Evolutionary conservation across 2,113 vertebrate genomes (phyloP).

Genomic region (Spheniscus mendiculus): DNA sequence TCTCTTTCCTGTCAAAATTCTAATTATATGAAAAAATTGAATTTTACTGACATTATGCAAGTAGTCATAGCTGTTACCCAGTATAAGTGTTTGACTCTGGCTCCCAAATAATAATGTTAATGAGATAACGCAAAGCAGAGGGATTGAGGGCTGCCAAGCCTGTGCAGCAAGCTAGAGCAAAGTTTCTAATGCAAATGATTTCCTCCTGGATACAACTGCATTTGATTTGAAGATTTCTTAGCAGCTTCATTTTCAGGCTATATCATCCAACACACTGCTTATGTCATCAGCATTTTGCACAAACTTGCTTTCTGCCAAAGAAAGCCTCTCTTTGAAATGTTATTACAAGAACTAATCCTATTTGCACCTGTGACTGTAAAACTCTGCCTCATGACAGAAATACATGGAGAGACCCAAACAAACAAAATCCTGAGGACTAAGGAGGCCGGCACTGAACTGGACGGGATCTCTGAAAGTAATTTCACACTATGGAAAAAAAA

Average conservation of each 20-base stretch:
- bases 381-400: neutral
- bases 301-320: neutral
- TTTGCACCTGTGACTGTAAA: neutral
- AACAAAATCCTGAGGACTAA: neutral
- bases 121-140: conserved; percentile 22
- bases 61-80: conserved; percentile 31
- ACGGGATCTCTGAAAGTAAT: neutral
- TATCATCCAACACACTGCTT: neutral
- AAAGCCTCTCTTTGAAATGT: neutral
- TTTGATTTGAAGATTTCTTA: conserved; percentile 18
- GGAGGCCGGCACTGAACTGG: neutral
- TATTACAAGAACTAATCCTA: neutral
- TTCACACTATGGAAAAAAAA: neutral
- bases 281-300: conserved; percentile 4
- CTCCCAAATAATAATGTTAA: conserved; percentile 53
- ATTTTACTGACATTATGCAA: conserved; percentile 53
- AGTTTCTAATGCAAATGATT: conserved; percentile 9
- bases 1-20: conserved; percentile 55
- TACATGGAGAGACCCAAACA: neutral
- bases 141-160: conserved; percentile 34
- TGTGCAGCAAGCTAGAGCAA: neutral
- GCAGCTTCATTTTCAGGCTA: neutral
- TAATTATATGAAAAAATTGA: conserved; percentile 38
- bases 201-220: conserved; percentile 39
- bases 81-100: conserved; percentile 14